phyloP scores from a whole-genome alignment of 2,113 vertebrate species.

The Strigops habroptila region DNA sequence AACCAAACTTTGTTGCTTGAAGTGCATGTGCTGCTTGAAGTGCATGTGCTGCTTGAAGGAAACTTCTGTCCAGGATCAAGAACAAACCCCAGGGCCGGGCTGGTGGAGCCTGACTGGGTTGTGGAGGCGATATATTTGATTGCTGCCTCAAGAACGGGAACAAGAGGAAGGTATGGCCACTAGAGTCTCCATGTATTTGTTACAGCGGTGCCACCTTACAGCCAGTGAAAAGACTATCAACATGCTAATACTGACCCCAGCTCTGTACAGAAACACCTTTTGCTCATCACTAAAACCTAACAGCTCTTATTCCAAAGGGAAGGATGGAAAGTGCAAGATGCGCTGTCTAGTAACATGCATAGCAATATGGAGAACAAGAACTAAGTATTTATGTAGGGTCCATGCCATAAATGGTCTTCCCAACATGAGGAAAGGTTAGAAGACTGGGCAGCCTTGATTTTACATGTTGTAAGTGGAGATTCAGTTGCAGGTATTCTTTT shows the following conservation, averaged over 20 bases:
- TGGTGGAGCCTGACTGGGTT: not conserved
- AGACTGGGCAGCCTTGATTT: conserved; percentile 19
- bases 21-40: not conserved
- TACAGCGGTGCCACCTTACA: not conserved
- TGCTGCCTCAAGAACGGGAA: not conserved
- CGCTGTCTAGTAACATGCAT: not conserved
- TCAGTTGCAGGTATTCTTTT: not conserved
- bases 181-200: not conserved
- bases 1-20: not conserved
- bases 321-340: not conserved
- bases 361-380: not conserved
- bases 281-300: not conserved
- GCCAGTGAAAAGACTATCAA: not conserved
- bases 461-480: not conserved
- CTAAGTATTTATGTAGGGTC: not conserved
- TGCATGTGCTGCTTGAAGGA: not conserved
- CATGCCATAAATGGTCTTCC: not conserved
- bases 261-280: not conserved
- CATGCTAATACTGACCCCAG: not conserved
- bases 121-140: not conserved
- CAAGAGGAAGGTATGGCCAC: not conserved
- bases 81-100: not conserved
- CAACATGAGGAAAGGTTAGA: not conserved
- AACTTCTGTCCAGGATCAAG: not conserved
- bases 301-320: not conserved